These are phyloP conservation scores for Hemiscyllium ocellatum DNA, from an alignment of 2,113 vertebrate species.

Conservation along the genomic window DNA sequence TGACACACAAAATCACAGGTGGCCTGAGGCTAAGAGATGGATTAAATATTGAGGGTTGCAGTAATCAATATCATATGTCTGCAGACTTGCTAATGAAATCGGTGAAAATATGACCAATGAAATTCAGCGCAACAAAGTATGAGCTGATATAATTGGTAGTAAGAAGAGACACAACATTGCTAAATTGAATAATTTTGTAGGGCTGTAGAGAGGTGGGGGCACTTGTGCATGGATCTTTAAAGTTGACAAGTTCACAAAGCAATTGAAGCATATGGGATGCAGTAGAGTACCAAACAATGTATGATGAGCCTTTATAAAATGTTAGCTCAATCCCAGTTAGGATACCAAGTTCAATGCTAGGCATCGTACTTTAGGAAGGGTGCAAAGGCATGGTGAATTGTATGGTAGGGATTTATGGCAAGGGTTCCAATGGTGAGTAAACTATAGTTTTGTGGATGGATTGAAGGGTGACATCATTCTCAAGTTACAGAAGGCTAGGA, in stretches of 20 bases:
- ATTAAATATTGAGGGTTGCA: not conserved
- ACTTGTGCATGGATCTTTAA: not conserved
- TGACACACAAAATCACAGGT: not conserved
- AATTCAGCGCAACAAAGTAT: not conserved
- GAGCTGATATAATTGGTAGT: not conserved
- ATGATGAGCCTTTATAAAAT: not conserved
- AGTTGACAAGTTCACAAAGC: not conserved
- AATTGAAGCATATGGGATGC: no score
- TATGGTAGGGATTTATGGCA: not conserved
- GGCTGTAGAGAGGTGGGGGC: not conserved
- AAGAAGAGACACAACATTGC: not conserved
- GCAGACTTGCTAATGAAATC: no score
- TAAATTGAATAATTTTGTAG: not conserved
- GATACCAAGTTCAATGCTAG: not conserved
- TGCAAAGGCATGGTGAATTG: not conserved
- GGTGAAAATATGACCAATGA: not conserved
- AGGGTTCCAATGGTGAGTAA: not conserved
- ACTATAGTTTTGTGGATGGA: not conserved
- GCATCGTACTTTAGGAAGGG: not conserved
- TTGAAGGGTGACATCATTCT: not conserved
- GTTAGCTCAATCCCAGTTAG: not conserved
- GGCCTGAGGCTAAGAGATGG: not conserved
- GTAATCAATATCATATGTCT: not conserved
- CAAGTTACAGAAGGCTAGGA: not conserved
- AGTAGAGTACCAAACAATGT: not conserved